Evolutionary conservation across 2,797 vertebrate species (phyloP), one percentile per base, ranked within the genome.

Genomic region (Karalla daura): DNA sequence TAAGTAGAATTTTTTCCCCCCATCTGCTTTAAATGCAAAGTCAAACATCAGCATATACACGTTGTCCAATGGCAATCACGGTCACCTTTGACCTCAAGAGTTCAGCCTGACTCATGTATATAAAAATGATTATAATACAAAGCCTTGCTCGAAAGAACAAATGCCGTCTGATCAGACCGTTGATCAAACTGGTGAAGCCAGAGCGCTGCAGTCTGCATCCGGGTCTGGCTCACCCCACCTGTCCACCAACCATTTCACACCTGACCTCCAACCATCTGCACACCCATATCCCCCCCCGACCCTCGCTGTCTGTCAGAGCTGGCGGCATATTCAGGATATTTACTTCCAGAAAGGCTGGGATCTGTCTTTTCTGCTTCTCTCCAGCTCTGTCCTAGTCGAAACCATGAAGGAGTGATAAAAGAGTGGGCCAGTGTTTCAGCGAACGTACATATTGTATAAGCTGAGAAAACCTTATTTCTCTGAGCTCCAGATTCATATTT

Each of bases 181-280:
- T 51, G 15, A 47, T 56, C 66, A 72, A 75, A 39, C 55, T 63
- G 60, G 78, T 35, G 24, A 36, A 78, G 70, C 40, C 44, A 25
- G 23, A 15, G 21, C 46, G 45, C 68, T 35, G 56, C 56, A 27
- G 56, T 47, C 47, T 60, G 43, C 30, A 76, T 74, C 67, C 53
- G 51, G 27, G 23, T 25, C 54, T 69, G 69, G 39, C 65, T 67
- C 63, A 21, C 59, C 20, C 13, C 46, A 46, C 41, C 44, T 55
- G 52, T 77, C 61, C 59, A 45, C 56, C 33, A 46, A 54, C 35
- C 61, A 68, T 58, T 86, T 88, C 76, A 86, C 82, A 86, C 80
- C 60, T 85, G 59, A 72, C 45, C 33, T 41, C 32, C 36, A 65
- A 60, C 84, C 78, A 85, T 86, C 82, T 80, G 80, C 58, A 46